Conservation (phyloP, 1,140 invertebrate species). For the Tetragnatha versicolor region DNA sequence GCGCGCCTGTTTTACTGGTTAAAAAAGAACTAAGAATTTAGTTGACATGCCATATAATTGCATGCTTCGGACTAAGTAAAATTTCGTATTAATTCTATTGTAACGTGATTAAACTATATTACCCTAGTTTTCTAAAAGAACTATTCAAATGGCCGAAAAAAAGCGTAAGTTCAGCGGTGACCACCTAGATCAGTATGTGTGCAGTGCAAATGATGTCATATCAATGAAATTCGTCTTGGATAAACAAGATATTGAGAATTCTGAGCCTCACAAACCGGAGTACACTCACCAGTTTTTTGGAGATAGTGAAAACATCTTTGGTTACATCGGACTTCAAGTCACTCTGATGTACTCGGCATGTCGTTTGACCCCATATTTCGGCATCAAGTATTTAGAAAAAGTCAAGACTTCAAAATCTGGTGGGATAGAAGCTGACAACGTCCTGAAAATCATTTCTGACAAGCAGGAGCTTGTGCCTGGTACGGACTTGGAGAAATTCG, state of each 20-base stretch:
- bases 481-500: conserved; percentile 76
- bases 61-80: no score
- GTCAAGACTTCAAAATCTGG: conserved; percentile 67
- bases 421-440: conserved; percentile 75
- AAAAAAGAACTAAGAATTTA: no score
- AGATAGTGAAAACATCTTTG: conserved; percentile 91
- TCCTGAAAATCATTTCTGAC: conserved; percentile 73
- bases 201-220: conserved; percentile 57
- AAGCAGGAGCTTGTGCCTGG: conserved; percentile 69
- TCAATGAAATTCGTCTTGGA: conserved; percentile 67
- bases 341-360: conserved; percentile 84
- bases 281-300: conserved; percentile 96
- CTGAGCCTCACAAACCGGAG: conserved; percentile 77
- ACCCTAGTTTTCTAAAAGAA: background rate
- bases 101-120: no score
- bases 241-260: conserved; percentile 74
- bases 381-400: conserved; percentile 72
- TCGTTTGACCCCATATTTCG: conserved; percentile 76
- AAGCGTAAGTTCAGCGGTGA: conserved; percentile 32
- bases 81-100: background rate
- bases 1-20: no score
- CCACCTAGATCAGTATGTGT: conserved; percentile 33
- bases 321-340: conserved; percentile 83
- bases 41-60: no score
- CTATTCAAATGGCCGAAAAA: conserved; percentile 23